A percentile compares a stretch with the other conserved stretches of the same genome.
These are phyloP conservation scores for Tragopan temminckii DNA, from an alignment of 2,797 vertebrate genomes.

Conservation along the genomic window DNA sequence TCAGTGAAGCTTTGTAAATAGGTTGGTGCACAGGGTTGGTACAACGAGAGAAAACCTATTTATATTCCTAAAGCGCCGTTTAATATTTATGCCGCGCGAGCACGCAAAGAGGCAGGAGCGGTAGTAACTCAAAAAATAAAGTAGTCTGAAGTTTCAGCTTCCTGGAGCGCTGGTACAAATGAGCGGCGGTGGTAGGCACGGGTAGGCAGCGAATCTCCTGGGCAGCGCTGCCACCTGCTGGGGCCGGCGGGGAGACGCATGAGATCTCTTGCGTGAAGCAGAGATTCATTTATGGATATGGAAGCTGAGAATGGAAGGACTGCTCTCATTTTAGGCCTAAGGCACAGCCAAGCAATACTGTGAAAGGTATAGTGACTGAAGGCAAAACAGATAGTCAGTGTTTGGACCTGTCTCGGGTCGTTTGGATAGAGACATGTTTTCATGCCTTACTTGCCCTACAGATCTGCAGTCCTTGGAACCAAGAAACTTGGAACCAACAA, in stretches of 20 bases:
- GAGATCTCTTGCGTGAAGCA: no score
- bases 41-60: accelerated
- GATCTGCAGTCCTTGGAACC: neutral
- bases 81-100: neutral
- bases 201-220: neutral
- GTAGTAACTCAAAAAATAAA: neutral
- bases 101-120: accelerated
- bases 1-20: accelerated
- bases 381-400: neutral
- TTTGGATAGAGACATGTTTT: accelerated
- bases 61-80: neutral
- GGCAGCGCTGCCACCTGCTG: constrained; percentile 54
- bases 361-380: neutral
- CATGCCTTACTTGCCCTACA: no score
- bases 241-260: accelerated
- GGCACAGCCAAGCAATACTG: accelerated
- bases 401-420: accelerated
- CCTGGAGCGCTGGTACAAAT: neutral
- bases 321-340: neutral
- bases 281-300: neutral
- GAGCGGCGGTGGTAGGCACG: neutral
- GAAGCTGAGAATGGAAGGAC: neutral
- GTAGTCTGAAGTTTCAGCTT: neutral
- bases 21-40: neutral
- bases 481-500: neutral